Conservation (phyloP, 64 coral and sea anemone genomes). For the Stichodactyla helianthus region DNA sequence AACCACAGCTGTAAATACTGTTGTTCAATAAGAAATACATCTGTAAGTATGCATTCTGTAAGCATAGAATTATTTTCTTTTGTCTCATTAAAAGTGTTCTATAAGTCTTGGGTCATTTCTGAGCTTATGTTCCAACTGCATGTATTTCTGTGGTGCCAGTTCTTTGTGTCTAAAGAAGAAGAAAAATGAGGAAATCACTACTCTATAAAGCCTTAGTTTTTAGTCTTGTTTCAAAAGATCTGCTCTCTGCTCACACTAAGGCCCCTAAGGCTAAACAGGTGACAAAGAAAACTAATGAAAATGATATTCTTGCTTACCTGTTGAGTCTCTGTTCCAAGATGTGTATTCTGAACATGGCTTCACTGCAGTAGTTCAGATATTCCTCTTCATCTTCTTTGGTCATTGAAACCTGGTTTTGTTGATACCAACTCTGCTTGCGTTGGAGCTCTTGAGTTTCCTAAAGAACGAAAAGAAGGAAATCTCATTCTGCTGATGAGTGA, state of each 20-base stretch:
- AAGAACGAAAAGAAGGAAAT: neutral
- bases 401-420: conserved; percentile 98
- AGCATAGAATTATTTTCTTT: neutral
- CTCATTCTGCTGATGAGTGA: too few species aligned
- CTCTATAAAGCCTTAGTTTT: neutral
- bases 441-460: conserved; percentile 98
- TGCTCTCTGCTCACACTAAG: neutral
- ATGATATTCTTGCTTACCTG: conserved; percentile 45
- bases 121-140: conserved; percentile 94
- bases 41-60: neutral
- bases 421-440: conserved; percentile 95
- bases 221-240: neutral
- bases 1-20: neutral
- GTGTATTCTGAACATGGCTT: conserved; percentile 99
- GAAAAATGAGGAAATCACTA: neutral
- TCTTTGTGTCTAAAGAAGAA: conserved; percentile 85
- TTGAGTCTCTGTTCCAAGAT: conserved; percentile 91
- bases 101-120: conserved; percentile 81
- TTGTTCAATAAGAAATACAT: neutral
- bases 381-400: conserved; percentile 99
- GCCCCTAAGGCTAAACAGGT: too few species aligned
- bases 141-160: conserved; percentile 91
- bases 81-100: conserved; percentile 66
- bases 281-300: too few species aligned
- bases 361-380: conserved; percentile 95